Evolutionary conservation across 2,113 vertebrate genomes (phyloP).

Genomic region (Sorex araneus): DNA sequence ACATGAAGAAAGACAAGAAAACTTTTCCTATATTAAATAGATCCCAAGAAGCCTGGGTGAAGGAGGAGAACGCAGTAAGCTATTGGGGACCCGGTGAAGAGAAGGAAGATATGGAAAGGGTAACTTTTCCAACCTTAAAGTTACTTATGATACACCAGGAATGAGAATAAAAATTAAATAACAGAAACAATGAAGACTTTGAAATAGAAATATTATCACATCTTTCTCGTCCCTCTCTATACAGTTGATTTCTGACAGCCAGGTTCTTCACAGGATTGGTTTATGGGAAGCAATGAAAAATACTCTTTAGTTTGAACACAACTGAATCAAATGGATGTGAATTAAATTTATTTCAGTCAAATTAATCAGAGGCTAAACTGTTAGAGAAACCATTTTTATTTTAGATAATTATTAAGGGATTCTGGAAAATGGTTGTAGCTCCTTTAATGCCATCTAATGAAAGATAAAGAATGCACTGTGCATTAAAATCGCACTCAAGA

Average conservation of each 20-base stretch:
- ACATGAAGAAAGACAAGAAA: not conserved
- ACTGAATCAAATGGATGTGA: not conserved
- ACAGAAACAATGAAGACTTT: not conserved
- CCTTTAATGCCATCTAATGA: not conserved
- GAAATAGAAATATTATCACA: not conserved
- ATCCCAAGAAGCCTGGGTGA: fast-evolving
- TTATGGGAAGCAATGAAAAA: not conserved
- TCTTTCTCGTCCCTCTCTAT: not conserved
- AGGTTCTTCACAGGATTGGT: not conserved
- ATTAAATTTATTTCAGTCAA: conserved; percentile 5
- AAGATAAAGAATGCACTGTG: not conserved
- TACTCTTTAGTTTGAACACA: not conserved
- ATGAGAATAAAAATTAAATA: not conserved
- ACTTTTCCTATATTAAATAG: not conserved
- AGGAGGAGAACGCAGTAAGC: not conserved
- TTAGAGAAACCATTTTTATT: not conserved
- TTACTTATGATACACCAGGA: not conserved
- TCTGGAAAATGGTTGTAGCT: not conserved
- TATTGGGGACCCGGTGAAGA: not conserved
- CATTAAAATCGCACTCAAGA: not conserved
- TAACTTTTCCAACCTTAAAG: not conserved
- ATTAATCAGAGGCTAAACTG: conserved; percentile 10
- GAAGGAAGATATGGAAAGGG: not conserved
- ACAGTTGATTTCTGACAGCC: not conserved
- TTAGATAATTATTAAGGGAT: conserved; percentile 28